Conservation (phyloP, 2,888 invertebrate genomes). For the Sussaba pulchella region DNA sequence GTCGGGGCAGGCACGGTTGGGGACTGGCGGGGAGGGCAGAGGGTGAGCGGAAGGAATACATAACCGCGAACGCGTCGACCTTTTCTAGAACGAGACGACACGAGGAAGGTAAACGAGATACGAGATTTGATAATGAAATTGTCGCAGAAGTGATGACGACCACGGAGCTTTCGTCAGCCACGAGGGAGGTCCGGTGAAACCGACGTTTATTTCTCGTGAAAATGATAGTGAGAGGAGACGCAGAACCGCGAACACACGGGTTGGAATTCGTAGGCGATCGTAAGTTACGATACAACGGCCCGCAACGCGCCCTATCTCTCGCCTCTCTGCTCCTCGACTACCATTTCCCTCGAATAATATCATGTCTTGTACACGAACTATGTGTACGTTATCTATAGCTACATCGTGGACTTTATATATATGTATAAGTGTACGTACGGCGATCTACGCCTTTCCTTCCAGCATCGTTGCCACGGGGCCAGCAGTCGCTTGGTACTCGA, state of each 20-base stretch:
- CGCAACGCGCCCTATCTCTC: slow-evolving; percentile 58
- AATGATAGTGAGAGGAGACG: slow-evolving; percentile 16
- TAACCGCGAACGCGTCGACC: not conserved
- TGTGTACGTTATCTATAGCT: slow-evolving; percentile 29
- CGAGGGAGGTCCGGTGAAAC: slow-evolving; percentile 28
- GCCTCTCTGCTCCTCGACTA: slow-evolving; percentile 31
- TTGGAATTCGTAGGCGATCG: slow-evolving; percentile 63
- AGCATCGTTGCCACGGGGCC: slow-evolving; percentile 2
- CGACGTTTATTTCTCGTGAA: not conserved
- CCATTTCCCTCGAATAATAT: slow-evolving; percentile 54
- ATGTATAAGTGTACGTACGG: not conserved
- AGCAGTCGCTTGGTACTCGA: not conserved
- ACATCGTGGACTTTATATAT: slow-evolving; percentile 15
- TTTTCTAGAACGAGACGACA: not conserved
- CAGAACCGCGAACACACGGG: slow-evolving; percentile 39
- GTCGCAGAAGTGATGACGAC: not conserved
- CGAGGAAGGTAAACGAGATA: slow-evolving; percentile 8
- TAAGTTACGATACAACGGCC: slow-evolving; percentile 57
- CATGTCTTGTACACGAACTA: slow-evolving; percentile 33
- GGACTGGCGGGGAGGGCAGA: too few relatives aligned
- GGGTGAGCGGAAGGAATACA: too few relatives aligned
- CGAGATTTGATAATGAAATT: slow-evolving; percentile 2
- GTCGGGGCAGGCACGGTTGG: too few relatives aligned
- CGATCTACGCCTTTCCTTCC: slow-evolving; percentile 34
- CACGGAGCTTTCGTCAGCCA: not conserved